phyloP scores from a whole-genome alignment of 1,140 invertebrate genomes.

The Gryllus bimaculatus region DNA sequence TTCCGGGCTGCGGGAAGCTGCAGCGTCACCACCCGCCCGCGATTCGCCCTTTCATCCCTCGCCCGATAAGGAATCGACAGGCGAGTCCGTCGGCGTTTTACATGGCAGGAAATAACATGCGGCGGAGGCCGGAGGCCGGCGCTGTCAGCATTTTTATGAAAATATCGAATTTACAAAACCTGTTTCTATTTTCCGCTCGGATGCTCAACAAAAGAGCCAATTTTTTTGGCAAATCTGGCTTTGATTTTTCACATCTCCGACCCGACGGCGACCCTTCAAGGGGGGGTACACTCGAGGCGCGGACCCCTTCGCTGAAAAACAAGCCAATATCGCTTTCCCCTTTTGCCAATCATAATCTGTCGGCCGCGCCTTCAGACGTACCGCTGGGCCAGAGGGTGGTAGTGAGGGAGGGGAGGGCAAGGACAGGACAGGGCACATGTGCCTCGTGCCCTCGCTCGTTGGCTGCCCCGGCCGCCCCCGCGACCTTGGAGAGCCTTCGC shows the following conservation, averaged over 20 bases:
- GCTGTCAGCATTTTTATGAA: neutral
- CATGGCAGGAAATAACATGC: neutral
- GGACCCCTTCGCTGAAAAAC: neutral
- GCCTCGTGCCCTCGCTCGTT: too few species aligned
- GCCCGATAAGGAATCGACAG: neutral
- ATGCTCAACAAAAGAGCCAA: neutral
- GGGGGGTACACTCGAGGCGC: neutral
- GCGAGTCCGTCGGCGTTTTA: neutral
- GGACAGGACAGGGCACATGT: too few species aligned
- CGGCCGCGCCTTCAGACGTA: neutral
- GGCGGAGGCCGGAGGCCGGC: neutral
- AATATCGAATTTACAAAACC: conserved; percentile 5
- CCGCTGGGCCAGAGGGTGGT: neutral
- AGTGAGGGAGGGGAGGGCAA: too few species aligned
- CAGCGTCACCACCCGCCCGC: neutral
- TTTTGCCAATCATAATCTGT: neutral
- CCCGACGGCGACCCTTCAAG: neutral
- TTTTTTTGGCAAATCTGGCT: neutral
- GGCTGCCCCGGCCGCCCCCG: too few species aligned
- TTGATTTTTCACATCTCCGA: neutral
- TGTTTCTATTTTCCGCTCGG: neutral
- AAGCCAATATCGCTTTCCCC: conserved; percentile 1
- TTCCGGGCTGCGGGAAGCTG: neutral
- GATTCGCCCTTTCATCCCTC: neutral
- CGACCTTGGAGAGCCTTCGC: neutral